Evolutionary conservation across 2,888 invertebrate genomes (phyloP).

Genomic region (Mesoligia furuncula): DNA sequence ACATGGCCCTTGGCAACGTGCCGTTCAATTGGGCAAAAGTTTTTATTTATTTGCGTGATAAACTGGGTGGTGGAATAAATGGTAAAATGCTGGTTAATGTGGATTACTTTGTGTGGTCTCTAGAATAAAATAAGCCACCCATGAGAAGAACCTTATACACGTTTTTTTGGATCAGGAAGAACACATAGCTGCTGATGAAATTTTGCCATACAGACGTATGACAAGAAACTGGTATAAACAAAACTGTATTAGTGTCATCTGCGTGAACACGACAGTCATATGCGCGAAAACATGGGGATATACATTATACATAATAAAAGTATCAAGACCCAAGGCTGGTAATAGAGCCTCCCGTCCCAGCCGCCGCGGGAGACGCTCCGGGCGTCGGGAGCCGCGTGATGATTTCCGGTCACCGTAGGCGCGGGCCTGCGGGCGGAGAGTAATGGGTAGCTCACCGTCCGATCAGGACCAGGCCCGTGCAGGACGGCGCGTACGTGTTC

Average conservation of each 20-base stretch:
- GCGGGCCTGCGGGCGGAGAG: too few relatives aligned
- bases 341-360: too few relatives aligned
- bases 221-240: background rate
- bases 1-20: constrained; percentile 59
- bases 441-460: too few relatives aligned
- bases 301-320: background rate
- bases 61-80: constrained; percentile 18
- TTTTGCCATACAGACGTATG: background rate
- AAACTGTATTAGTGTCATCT: background rate
- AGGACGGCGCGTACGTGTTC: too few relatives aligned
- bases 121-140: constrained; percentile 3
- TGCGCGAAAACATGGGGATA: background rate
- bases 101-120: constrained; percentile 32
- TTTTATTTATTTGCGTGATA: constrained; percentile 41
- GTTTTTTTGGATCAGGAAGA: background rate
- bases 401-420: too few relatives aligned
- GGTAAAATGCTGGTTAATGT: constrained; percentile 1
- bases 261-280: background rate
- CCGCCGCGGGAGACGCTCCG: too few relatives aligned
- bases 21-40: constrained; percentile 53
- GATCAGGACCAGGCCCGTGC: too few relatives aligned
- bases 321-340: background rate
- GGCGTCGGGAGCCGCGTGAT: too few relatives aligned
- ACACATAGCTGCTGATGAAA: background rate
- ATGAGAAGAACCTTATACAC: background rate